Base-by-base conservation (phyloP, 2,113 vertebrate genomes). In the Poeciliopsis turrubarensis region DNA sequence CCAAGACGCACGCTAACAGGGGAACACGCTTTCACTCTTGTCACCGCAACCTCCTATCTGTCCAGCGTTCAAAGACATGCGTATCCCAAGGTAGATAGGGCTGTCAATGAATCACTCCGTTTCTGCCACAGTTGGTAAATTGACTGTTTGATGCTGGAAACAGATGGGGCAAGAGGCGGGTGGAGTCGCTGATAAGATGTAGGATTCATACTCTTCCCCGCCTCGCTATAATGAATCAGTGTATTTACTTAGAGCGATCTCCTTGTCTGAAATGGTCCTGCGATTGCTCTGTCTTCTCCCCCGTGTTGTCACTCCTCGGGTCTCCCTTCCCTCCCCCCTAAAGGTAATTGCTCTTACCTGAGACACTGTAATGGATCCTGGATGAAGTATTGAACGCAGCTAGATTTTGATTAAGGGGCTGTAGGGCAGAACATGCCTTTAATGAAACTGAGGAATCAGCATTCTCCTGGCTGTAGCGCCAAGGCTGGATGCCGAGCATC, bases 321-420 rank as follows among this genome's bases (percentile, higher is more conserved):
- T 69, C 73, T 68, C 72, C 29, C 68, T 63, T 70, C 62, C 68
- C 70, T 70, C n/a, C 44, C 68, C 79, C 14, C 91, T 70, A 86
- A 90, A 94, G 93, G 91, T 93, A 96, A 94, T 96, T 96, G 94
- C 74, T 83, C 75, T 78, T 89, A 95, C 94, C 94, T 92, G 94
- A 93, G 91, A 92, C 87, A 91, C 92, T 89, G 92, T 87, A 89
- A 96, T 93, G 90, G 82, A 92, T 93, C 94, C 93, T 95, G 92
- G 94, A 96, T 95, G 93, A 96, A 95, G 91, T 96, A 95, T 95
- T 97, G 95, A 96, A 91, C 88, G 68, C 81, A 83, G 89, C 93
- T 89, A 92, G 89, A 89, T 95, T 95, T 95, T 96, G 94, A 96
- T 96, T 95, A 95, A 95, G 90, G 91, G 90, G 91, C 92, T 94